phyloP scores from a whole-genome alignment of 2,888 invertebrate species.

The Minunthozetes semirufus region DNA sequence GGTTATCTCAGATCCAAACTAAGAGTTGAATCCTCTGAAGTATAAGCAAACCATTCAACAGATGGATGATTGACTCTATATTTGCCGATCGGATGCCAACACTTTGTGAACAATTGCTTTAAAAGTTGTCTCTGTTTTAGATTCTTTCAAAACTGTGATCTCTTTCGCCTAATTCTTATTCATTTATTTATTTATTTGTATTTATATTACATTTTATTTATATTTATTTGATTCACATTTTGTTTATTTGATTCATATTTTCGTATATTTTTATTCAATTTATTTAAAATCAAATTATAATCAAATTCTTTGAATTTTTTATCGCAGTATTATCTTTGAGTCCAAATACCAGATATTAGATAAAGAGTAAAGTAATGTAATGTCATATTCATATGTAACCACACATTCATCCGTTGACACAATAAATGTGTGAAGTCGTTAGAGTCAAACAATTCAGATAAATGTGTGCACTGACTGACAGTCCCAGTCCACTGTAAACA shows the following conservation, averaged over 20 bases:
- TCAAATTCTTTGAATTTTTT: no score
- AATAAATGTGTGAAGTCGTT: no score
- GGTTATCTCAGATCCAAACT: slow-evolving; percentile 35
- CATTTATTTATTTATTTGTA: slow-evolving; percentile 39
- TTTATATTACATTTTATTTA: background rate
- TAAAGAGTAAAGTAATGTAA: no score
- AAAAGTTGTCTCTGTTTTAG: background rate
- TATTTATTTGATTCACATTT: background rate
- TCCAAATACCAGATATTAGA: background rate
- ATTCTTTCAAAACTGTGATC: slow-evolving; percentile 38
- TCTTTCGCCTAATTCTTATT: slow-evolving; percentile 24
- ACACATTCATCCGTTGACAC: no score
- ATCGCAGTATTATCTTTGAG: no score
- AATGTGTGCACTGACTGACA: no score
- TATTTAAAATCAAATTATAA: no score
- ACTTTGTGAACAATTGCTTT: slow-evolving; percentile 16
- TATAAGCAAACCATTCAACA: background rate
- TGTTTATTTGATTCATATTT: background rate
- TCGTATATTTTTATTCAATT: slow-evolving; percentile 7
- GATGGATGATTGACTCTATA: background rate
- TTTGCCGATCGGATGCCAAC: background rate
- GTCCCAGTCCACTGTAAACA: no score
- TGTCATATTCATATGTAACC: no score
- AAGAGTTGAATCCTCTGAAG: background rate
- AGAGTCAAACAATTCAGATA: no score